phyloP scores from a whole-genome alignment of 2,888 invertebrate genomes.

The Brachycybe producta region DNA sequence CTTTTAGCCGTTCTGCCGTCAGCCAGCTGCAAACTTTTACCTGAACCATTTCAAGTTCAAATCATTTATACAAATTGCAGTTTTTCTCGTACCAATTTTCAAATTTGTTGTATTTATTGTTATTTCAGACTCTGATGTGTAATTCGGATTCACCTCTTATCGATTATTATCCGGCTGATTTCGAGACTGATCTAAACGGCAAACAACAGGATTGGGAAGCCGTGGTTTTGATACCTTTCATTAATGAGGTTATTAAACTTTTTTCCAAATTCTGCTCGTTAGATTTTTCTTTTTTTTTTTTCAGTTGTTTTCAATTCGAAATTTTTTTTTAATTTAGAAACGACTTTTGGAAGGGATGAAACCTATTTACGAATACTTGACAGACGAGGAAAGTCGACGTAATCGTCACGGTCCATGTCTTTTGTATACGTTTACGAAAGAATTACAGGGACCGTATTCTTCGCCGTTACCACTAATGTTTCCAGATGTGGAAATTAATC shows the following conservation, averaged over 20 bases:
- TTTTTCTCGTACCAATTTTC: neutral
- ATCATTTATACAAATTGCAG: neutral
- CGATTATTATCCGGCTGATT: conserved; percentile 79
- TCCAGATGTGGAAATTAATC: conserved; percentile 30
- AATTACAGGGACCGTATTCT: conserved; percentile 40
- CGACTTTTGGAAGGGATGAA: conserved; percentile 63
- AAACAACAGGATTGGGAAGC: conserved; percentile 95
- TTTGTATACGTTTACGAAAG: conserved; percentile 52
- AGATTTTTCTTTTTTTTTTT: neutral
- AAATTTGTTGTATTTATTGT: conserved; percentile 16
- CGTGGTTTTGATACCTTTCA: conserved; percentile 83
- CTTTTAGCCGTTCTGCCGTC: conserved; percentile 75
- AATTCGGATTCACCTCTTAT: conserved; percentile 65
- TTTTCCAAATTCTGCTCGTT: neutral
- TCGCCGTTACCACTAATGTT: conserved; percentile 30
- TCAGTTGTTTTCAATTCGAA: neutral
- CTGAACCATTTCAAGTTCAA: conserved; percentile 53
- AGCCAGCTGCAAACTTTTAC: conserved; percentile 65
- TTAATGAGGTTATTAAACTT: conserved; percentile 51
- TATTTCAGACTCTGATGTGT: conserved; percentile 49
- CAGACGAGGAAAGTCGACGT: conserved; percentile 53
- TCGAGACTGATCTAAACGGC: conserved; percentile 88
- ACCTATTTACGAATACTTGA: conserved; percentile 49
- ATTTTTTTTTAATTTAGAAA: conserved; percentile 34
- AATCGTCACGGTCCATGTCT: conserved; percentile 81